Evolutionary conservation across 2,888 invertebrate species (phyloP), one percentile per base, ranked within the genome.

Genomic region (Pilophorus perplexus): DNA sequence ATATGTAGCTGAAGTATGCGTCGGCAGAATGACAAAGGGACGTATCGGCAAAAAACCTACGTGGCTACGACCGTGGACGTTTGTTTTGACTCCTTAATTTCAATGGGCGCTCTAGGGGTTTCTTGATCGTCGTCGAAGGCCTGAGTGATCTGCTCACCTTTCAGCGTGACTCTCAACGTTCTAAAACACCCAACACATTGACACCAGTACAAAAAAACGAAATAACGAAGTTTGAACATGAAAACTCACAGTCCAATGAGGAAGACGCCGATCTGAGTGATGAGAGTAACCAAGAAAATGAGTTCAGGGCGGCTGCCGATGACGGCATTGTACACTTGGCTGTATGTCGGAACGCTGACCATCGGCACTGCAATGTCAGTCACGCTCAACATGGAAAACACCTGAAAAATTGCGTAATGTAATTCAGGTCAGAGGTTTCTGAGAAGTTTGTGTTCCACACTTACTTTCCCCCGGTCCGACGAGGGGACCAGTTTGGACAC

Each of bases 291-390:
- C 74, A 85, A 84, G 75, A 85, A 90, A 72, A 90, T 85, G 0
- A 85, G 81, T 68, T 82, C 82, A 4, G 85, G 82, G 40, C 46
- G 66, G 18, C 40, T 82, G 16, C 23, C 18, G 16, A 88, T 79
- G 0, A 88, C 87, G 0, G 83, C 83, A 69, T 85, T 85, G 77
- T 89, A 90, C 0, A 88, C 78, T 75, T 88, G 87, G 14, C 85
- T 82, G 75, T 90, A 90, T 40, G 88, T 78, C 1, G 86, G 80
- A 0, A 88, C 85, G 3, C 89, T 89, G 66, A 90, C 80, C 73
- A 90, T 80, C 0, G 87, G 89, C 38, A 89, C 85, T 0, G 89
- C 88, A 74, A 89, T 90, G 74, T 90, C 90, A 75, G 88, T 89
- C 0, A 89, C 89, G 0, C 89, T 84, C 5, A 91, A 78, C 69